Evolutionary conservation across 2,888 invertebrate genomes (phyloP), one percentile per base, ranked within the genome.

Genomic region (Sacculina carcini): DNA sequence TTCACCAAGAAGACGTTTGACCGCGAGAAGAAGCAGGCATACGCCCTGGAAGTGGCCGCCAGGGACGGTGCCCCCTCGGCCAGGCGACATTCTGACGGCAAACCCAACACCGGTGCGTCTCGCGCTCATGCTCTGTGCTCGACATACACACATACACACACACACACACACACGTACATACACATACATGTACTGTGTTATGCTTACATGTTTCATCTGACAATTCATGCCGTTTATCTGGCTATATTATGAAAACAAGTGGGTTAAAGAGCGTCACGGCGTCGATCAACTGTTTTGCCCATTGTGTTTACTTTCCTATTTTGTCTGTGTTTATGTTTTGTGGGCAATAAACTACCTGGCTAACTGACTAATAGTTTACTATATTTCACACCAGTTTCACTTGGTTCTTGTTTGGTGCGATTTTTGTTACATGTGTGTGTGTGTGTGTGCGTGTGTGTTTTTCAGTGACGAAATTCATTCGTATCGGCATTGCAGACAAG

Each of bases 381-480:
- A n/a, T n/a, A n/a, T n/a, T n/a, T n/a, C n/a, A n/a, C n/a, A n/a
- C n/a, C n/a, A n/a, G n/a, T n/a, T n/a, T n/a, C n/a, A n/a, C n/a
- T n/a, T n/a, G n/a, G n/a, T n/a, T n/a, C n/a, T n/a, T n/a, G n/a
- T n/a, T n/a, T n/a, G n/a, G n/a, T n/a, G n/a, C n/a, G n/a, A n/a
- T n/a, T n/a, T n/a, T n/a, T n/a, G n/a, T n/a, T n/a, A n/a, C n/a
- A n/a, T n/a, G n/a, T n/a, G n/a, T n/a, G n/a, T n/a, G n/a, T n/a
- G n/a, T n/a, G n/a, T n/a, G n/a, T n/a, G n/a, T n/a, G n/a, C n/a
- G n/a, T n/a, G n/a, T n/a, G 2, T 36, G 14, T 47, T 61, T 77
- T 77, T n/a, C 75, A 90, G 90, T 90, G 69, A 90, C 89, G 60
- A 90, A 90, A 73, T 90, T 89, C 72, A 90, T 92, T 70, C 87